Percentiles rank a stretch among this genome's conserved stretches.
phyloP scores from a whole-genome alignment of 2,888 invertebrate species.

The Sarcophaga carnaria region DNA sequence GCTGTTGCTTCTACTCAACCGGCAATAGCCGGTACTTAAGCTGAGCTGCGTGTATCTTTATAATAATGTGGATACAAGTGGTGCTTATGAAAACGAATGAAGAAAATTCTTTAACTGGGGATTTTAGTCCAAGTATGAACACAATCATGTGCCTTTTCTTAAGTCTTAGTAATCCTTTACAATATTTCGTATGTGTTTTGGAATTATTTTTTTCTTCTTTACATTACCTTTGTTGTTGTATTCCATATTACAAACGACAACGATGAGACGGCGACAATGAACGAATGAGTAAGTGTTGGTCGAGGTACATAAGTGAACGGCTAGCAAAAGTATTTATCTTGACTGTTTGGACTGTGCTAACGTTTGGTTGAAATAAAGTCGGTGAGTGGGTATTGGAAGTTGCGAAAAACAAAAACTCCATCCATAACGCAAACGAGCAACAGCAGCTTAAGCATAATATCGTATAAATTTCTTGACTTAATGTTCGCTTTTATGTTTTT shows the following conservation, averaged over 20 bases:
- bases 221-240: not conserved
- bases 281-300: not conserved
- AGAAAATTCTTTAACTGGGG: conserved; percentile 22
- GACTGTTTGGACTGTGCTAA: not conserved
- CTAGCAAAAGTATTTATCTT: conserved; percentile 25
- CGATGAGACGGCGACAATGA: not conserved
- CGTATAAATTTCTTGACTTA: conserved; percentile 38
- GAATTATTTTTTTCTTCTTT: not conserved
- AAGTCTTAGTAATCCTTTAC: not conserved
- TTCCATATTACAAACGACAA: not conserved
- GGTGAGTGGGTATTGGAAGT: conserved; percentile 4
- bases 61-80: conserved; percentile 48
- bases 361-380: not conserved
- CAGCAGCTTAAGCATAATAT: not conserved
- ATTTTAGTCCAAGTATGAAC: not conserved
- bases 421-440: conserved; percentile 6
- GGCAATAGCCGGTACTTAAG: not conserved
- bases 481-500: not conserved
- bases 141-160: too few relatives aligned
- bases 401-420: not conserved
- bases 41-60: not conserved
- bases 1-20: too few relatives aligned
- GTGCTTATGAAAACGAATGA: conserved; percentile 33
- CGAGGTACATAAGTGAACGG: not conserved
- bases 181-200: not conserved